A percentile compares a stretch with the other conserved stretches of the same genome.
phyloP scores from a whole-genome alignment of 2,888 invertebrate genomes.

The Cephus runcator region DNA sequence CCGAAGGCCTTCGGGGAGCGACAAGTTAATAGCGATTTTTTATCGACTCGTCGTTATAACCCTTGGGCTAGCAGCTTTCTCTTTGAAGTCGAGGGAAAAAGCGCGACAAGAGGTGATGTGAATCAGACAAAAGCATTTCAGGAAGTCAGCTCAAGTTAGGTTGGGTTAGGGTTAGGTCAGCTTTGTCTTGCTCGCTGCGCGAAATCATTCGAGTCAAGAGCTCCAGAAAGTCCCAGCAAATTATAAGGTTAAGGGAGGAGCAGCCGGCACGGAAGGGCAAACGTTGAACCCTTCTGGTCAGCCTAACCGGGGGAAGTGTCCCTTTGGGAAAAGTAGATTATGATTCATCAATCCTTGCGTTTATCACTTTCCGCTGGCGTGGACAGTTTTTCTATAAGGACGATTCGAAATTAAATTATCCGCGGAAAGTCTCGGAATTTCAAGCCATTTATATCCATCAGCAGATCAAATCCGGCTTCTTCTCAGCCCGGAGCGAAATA shows the following conservation, averaged over 20 bases:
- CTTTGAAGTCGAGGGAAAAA: background rate
- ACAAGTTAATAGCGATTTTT: conserved; percentile 38
- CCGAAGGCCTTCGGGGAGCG: background rate
- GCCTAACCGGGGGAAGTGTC: background rate
- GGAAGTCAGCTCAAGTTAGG: background rate
- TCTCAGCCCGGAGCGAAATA: background rate
- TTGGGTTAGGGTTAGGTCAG: background rate
- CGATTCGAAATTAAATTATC: conserved; percentile 16
- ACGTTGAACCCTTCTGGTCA: background rate
- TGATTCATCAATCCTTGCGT: conserved; percentile 3
- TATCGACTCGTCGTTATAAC: conserved; percentile 48
- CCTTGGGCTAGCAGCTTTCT: conserved; percentile 42
- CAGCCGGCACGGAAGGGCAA: background rate
- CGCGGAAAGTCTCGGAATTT: background rate
- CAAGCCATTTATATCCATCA: conserved; percentile 16
- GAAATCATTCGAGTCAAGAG: background rate
- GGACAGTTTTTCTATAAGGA: background rate
- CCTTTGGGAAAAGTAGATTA: background rate
- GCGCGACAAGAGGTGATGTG: background rate
- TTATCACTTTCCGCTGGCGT: conserved; percentile 1
- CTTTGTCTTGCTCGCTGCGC: background rate
- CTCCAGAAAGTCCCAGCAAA: background rate
- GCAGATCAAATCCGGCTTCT: conserved; percentile 3
- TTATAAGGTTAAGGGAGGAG: background rate
- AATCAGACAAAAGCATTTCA: background rate